Evolutionary conservation across 2,113 vertebrate genomes (phyloP).

Genomic region (Cygnus buccinator): DNA sequence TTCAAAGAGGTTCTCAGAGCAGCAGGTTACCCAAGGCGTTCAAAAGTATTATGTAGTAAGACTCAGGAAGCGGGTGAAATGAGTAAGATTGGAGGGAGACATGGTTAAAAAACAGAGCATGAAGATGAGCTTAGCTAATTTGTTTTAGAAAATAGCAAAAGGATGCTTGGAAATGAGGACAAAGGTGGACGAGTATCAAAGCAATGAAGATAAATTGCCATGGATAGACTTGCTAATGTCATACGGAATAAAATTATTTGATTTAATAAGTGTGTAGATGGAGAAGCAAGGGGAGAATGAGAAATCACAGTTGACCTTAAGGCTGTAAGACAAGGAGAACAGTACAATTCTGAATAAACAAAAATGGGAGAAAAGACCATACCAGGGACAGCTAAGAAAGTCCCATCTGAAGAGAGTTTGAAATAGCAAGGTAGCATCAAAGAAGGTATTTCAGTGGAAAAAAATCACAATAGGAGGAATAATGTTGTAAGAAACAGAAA

Average conservation of each 20-base stretch:
- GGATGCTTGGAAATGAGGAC: not conserved
- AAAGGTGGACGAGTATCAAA: not conserved
- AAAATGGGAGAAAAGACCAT: not conserved
- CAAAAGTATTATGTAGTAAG: not conserved
- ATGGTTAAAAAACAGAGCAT: not conserved
- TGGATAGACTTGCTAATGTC: not conserved
- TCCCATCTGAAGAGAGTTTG: not conserved
- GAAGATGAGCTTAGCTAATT: not conserved
- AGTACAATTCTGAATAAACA: not conserved
- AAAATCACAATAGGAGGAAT: not conserved
- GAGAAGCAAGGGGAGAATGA: not conserved
- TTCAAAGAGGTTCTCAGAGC: not conserved
- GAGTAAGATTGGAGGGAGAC: not conserved
- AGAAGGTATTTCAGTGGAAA: not conserved
- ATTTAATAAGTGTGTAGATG: not conserved
- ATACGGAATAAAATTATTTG: not conserved
- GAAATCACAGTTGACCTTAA: not conserved
- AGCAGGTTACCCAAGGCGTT: not conserved
- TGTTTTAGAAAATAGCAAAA: not conserved
- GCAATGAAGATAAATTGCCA: not conserved
- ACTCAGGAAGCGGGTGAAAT: not conserved
- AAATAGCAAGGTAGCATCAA: not conserved
- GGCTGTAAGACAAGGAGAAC: not conserved
- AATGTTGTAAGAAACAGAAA: not conserved
- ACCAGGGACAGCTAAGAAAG: not conserved